Base-by-base conservation (phyloP, 2,888 invertebrate genomes). In the Leptopilina myrica region DNA sequence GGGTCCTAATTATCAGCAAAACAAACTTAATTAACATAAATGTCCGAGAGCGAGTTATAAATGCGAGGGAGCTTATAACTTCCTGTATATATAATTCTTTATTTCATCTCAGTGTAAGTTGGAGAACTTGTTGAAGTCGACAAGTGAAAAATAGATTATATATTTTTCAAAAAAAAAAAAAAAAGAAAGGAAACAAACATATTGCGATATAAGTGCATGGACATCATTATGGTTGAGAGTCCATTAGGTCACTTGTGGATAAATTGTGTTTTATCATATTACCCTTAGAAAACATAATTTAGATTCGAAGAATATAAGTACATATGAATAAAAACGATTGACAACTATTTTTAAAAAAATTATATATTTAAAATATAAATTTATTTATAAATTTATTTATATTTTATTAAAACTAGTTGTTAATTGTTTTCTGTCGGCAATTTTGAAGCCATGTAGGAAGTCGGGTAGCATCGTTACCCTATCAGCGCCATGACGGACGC, bases 391-490 rank as follows among this genome's bases (percentile, higher is more conserved):
- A 20, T 20, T 20, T 20, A 79, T 79, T 78, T 76, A 84, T 78
- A 83, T 81, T 49, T 12, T 49, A 49, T 49, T 33, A 33, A 33
- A 80, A 80, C 80, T 78, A 69, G 80, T 79, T 79, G 88, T 83
- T 88, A 89, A 89, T 89, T 88, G 88, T 87, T 86, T 85, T 84
- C 85, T 77, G 78, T 81, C 82, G 78, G 83, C 87, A 87, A 88
- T 86, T 88, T 87, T 84, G 84, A 87, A 87, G 82, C 85, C 81
- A 81, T 88, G 87, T 89, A 89, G 89, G 88, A 89, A 89, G 87
- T 87, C 78, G 83, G 82, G 8, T 84, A 83, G 83, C 81, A 77
- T 83, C 85, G 85, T 89, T 89, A 89, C 89, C 90, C 87, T 90
- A 90, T 89, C 89, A 85, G 12, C 78, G 88, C 87, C 88, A 87